These are phyloP conservation scores for Datnioides undecimradiatus DNA, from an alignment of 2,113 vertebrate species.

Conservation along the genomic window DNA sequence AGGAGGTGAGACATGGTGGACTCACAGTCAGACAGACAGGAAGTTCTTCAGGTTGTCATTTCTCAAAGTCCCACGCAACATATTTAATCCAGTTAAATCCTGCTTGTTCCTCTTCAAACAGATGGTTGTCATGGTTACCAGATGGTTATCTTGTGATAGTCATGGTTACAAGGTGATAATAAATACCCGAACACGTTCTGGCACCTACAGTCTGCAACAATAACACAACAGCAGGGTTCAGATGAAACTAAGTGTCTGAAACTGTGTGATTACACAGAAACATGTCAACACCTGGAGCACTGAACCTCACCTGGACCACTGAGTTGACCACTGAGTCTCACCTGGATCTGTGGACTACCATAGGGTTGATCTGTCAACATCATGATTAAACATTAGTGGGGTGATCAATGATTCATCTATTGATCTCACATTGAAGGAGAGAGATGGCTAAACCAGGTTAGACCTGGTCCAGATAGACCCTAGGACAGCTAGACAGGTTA, in stretches of 20 bases:
- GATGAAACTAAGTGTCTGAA: not conserved
- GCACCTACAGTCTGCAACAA: not conserved
- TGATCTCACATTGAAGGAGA: too few relatives aligned
- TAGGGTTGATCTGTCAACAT: too few relatives aligned
- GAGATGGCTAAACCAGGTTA: too few relatives aligned
- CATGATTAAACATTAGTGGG: too few relatives aligned
- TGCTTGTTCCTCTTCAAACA: not conserved
- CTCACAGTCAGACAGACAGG: constrained; percentile 15
- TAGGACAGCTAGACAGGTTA: too few relatives aligned
- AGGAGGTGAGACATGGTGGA: constrained; percentile 73
- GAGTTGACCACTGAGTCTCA: too few relatives aligned
- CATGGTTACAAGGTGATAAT: not conserved
- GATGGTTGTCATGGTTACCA: constrained; percentile 1
- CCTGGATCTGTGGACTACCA: too few relatives aligned
- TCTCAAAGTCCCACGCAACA: constrained; percentile 1
- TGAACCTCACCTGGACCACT: too few relatives aligned
- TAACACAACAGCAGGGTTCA: not conserved
- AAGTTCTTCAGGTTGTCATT: constrained; percentile 17
- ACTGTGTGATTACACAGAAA: too few relatives aligned
- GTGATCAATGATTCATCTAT: too few relatives aligned
- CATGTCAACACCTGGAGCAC: too few relatives aligned
- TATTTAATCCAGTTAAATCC: not conserved
- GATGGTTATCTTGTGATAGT: not conserved
- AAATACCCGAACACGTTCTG: not conserved
- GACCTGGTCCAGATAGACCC: too few relatives aligned